Conservation (phyloP, 2,888 invertebrate genomes). For the Eudemis profundana region DNA sequence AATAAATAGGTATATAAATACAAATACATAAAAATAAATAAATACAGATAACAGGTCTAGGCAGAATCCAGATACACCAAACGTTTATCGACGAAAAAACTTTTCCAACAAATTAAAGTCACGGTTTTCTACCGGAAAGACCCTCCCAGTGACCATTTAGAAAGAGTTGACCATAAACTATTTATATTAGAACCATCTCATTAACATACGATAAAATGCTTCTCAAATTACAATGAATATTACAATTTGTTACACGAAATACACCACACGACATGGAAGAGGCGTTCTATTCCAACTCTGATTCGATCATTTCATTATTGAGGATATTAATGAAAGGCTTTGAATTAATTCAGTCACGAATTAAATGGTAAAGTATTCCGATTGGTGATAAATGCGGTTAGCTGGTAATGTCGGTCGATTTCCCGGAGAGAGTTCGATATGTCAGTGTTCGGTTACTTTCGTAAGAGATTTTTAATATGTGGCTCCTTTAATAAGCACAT, state of each 20-base stretch:
- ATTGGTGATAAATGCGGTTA: conserved; percentile 26
- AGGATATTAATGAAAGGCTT: conserved; percentile 29
- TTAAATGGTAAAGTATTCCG: conserved; percentile 26
- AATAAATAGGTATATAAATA: no score
- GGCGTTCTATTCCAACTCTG: conserved; percentile 54
- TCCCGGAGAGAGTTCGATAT: neutral
- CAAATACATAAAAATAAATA: no score
- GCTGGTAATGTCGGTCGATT: neutral
- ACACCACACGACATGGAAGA: conserved; percentile 65
- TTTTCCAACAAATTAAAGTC: conserved; percentile 3
- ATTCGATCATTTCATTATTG: conserved; percentile 31
- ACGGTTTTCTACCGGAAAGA: neutral
- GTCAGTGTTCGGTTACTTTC: neutral
- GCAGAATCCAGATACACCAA: no score
- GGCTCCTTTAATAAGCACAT: no score
- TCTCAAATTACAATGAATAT: conserved; percentile 73
- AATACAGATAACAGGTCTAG: no score
- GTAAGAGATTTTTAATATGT: neutral
- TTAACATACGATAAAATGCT: conserved; percentile 47
- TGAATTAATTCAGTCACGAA: conserved; percentile 38
- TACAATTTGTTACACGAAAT: conserved; percentile 71
- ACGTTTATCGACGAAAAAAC: neutral
- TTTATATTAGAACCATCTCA: conserved; percentile 46
- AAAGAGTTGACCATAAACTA: conserved; percentile 44
- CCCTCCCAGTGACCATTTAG: conserved; percentile 40